Conservation (phyloP, 2,797 vertebrate genomes). For the Liasis olivaceus region DNA sequence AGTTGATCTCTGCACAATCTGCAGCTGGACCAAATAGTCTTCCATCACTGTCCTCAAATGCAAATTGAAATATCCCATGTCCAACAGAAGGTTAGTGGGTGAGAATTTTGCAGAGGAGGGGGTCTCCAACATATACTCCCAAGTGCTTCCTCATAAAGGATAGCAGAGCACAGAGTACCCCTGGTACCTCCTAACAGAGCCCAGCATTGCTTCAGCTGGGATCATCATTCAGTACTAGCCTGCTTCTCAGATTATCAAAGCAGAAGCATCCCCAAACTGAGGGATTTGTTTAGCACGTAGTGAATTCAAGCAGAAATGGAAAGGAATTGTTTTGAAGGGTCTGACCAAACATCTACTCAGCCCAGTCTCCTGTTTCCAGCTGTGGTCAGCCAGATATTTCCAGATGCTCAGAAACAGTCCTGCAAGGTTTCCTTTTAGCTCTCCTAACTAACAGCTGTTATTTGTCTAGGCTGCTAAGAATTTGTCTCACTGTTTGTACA, state of each 20-base stretch:
- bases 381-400: background rate
- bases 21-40: constrained; percentile 41
- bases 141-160: background rate
- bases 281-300: too few relatives aligned
- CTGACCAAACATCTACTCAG: background rate
- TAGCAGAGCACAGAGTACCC: background rate
- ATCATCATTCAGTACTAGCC: background rate
- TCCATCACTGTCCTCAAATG: background rate
- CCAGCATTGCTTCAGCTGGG: too few relatives aligned
- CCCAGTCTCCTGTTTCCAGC: background rate
- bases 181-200: background rate
- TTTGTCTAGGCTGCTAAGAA: background rate
- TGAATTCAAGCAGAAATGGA: background rate
- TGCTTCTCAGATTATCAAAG: background rate
- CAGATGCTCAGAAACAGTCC: background rate
- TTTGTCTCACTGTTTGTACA: background rate
- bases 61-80: background rate
- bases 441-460: background rate
- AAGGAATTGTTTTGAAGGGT: background rate
- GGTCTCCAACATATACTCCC: background rate
- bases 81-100: background rate
- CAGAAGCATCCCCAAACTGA: background rate
- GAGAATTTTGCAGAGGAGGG: background rate
- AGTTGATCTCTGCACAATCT: background rate
- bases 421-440: background rate